Percentiles rank a stretch among this genome's conserved stretches.
phyloP scores from a whole-genome alignment of 2,888 invertebrate species.

The Ophion ellenae region DNA sequence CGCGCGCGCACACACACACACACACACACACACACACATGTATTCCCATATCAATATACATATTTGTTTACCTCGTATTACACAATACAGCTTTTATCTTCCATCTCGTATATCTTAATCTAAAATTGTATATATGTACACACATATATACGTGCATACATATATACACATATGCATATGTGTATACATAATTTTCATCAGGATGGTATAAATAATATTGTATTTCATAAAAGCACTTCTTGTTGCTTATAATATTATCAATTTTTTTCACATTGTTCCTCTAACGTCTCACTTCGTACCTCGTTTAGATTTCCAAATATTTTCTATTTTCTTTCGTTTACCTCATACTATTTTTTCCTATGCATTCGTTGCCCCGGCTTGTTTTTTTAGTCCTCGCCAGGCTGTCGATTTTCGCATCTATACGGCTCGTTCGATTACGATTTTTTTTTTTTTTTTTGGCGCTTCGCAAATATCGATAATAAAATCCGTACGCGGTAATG shows the following conservation, averaged over 20 bases:
- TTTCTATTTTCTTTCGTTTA: conserved; percentile 43
- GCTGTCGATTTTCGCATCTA: conserved; percentile 13
- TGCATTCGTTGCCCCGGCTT: conserved; percentile 58
- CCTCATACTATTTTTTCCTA: conserved; percentile 42
- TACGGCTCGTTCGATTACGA: conserved; percentile 50
- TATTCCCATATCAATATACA: conserved; percentile 78
- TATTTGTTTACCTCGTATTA: conserved; percentile 79
- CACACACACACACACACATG: conserved; percentile 68
- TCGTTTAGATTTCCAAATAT: conserved; percentile 46
- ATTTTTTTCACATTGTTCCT: conserved; percentile 75
- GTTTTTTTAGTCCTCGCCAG: conserved; percentile 54
- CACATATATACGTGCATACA: conserved; percentile 61
- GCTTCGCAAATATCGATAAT: conserved; percentile 39
- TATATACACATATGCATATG: conserved; percentile 65
- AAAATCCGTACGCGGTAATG: conserved; percentile 26
- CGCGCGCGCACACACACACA: conserved; percentile 70
- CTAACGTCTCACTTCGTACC: conserved; percentile 54
- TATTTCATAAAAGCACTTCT: conserved; percentile 83
- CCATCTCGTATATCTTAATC: conserved; percentile 56
- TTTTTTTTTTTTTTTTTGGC: conserved; percentile 61
- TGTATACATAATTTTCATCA: conserved; percentile 75
- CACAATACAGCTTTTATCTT: conserved; percentile 78
- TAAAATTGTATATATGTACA: conserved; percentile 66
- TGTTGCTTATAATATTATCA: conserved; percentile 82
- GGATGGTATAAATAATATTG: conserved; percentile 82